Base-by-base conservation (phyloP, 2,113 vertebrate genomes). In the Caretta caretta region DNA sequence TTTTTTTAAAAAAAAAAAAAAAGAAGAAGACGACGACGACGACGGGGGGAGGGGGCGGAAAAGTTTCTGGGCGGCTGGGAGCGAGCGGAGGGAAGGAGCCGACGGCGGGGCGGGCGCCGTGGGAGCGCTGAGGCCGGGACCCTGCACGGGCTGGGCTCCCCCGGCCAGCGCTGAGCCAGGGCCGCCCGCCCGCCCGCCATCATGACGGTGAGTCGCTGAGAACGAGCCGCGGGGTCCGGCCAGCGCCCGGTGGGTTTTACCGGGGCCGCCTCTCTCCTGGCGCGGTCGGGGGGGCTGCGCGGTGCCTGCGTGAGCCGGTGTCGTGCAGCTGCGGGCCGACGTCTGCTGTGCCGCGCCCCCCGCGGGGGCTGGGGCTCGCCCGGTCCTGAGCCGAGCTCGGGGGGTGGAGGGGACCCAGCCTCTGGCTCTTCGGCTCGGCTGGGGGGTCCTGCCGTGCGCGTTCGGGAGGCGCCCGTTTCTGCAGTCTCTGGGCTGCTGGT, bases 21-120 rank as follows among this genome's bases (percentile, higher is more conserved):
- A 42, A 42, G 5, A 42, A 42, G 5, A 42, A 42, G 42, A 42
- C 5, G 42, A 42, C 4, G 42, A 42, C 4, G 59, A 42, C 42
- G 42, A 5, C 59, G 6, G 57, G 50, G 72, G 35, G 19, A 29
- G 56, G 65, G 53, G 92, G 65, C 86, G 93, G 83, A 87, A 92
- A 95, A 98, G 96, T 96, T 96, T 95, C 89, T 89, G 95, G 96
- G 97, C 94, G 96, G 96, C 95, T 94, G 49, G 88, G 83, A 84
- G 85, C 24, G 65, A 56, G 89, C 81, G 49, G 54, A 82, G 86
- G 90, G 54, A 95, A 93, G 92, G 93, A 90, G 62, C 24, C 2
- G 59, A 13, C 25, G n/a, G 49, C 50, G 10, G 42, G n/a, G 7
- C 29, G 1, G 75, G 25, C 5, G 85, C 25, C 19, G 38, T 27